These are phyloP conservation scores for Gastracanthus pulcherrimus DNA, from an alignment of 2,888 invertebrate species.

Conservation along the genomic window DNA sequence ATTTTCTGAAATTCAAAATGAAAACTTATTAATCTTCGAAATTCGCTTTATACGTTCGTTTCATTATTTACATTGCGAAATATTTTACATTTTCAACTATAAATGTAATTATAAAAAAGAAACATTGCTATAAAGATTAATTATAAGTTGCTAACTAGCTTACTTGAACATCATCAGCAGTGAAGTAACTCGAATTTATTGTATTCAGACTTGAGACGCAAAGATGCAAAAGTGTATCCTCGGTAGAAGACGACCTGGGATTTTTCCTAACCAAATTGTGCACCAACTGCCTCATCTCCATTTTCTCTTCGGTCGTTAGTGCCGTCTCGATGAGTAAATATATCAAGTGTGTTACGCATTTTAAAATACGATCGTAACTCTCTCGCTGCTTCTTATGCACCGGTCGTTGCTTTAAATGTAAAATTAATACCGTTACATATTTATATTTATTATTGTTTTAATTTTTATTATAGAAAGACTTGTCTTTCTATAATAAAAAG, in stretches of 20 bases:
- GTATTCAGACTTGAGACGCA: slow-evolving; percentile 88
- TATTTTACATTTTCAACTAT: too few relatives aligned
- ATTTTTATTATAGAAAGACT: background rate
- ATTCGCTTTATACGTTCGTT: too few relatives aligned
- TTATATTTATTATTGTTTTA: background rate
- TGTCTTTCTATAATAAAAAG: background rate
- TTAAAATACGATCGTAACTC: slow-evolving; percentile 88
- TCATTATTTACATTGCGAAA: too few relatives aligned
- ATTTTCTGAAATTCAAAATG: slow-evolving; percentile 79
- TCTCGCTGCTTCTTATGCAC: slow-evolving; percentile 88
- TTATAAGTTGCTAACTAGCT: slow-evolving; percentile 57
- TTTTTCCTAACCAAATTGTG: slow-evolving; percentile 81
- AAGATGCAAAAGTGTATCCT: slow-evolving; percentile 91
- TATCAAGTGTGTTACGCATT: slow-evolving; percentile 88
- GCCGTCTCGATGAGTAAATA: slow-evolving; percentile 84
- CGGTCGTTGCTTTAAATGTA: slow-evolving; percentile 80
- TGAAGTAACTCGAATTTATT: slow-evolving; percentile 87
- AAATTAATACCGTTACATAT: background rate
- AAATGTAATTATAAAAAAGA: background rate
- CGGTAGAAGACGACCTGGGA: slow-evolving; percentile 84
- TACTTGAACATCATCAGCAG: slow-evolving; percentile 82
- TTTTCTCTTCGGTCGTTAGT: slow-evolving; percentile 78
- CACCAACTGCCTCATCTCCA: slow-evolving; percentile 77
- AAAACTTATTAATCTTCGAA: too few relatives aligned
- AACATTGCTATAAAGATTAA: background rate